These are phyloP conservation scores for Rhinopomastus cyanomelas DNA, from an alignment of 2,113 vertebrate species.

Conservation along the genomic window DNA sequence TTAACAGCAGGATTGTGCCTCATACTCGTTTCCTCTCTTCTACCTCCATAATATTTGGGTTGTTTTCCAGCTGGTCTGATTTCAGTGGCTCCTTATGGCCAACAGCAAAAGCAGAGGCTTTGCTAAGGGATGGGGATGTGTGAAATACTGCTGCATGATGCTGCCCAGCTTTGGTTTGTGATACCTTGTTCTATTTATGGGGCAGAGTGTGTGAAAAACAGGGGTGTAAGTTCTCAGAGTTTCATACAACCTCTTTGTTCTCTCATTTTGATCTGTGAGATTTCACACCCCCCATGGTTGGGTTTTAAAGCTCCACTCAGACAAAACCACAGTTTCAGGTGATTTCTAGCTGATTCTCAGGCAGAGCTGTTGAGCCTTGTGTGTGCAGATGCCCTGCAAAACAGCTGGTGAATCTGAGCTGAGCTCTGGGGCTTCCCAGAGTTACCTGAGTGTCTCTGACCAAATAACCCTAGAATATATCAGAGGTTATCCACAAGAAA, in stretches of 20 bases:
- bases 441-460: neutral
- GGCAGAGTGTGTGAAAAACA: neutral
- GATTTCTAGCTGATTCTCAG: neutral
- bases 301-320: conserved; percentile 15
- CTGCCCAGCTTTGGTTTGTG: fast-evolving
- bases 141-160: fast-evolving
- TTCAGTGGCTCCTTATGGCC: fast-evolving
- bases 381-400: neutral
- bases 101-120: neutral
- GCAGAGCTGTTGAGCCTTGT: neutral
- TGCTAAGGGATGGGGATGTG: fast-evolving
- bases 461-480: neutral
- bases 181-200: neutral
- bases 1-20: fast-evolving
- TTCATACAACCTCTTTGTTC: neutral
- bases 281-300: conserved; percentile 21
- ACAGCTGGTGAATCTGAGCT: neutral
- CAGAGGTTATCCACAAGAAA: neutral
- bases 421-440: neutral
- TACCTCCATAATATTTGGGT: fast-evolving
- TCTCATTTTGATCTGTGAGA: conserved; percentile 47
- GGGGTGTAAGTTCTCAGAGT: conserved; percentile 29
- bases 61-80: neutral
- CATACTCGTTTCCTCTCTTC: neutral
- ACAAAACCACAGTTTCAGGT: conserved; percentile 38